Evolutionary conservation across 2,888 invertebrate species (phyloP).

Genomic region (Formica aserva): DNA sequence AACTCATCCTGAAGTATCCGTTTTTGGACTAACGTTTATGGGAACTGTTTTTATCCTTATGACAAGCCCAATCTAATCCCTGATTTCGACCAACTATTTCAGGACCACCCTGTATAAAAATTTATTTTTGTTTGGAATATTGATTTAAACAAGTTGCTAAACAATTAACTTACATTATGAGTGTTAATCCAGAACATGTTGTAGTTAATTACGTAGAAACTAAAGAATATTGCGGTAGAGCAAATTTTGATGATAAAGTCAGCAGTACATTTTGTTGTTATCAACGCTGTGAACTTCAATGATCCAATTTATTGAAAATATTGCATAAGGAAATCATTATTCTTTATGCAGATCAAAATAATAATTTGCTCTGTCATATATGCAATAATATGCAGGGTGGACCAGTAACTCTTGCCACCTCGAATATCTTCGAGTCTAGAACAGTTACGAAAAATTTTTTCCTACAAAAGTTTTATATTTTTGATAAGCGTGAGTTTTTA

Average conservation of each 20-base stretch:
- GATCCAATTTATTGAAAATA: not conserved
- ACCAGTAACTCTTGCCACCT: too few relatives aligned
- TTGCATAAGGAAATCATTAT: not conserved
- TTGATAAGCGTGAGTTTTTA: too few relatives aligned
- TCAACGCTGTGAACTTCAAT: conserved; percentile 5
- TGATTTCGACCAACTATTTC: too few relatives aligned
- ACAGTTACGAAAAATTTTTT: too few relatives aligned
- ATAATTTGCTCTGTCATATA: not conserved
- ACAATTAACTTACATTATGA: not conserved
- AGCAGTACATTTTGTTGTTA: not conserved
- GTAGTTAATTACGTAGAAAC: not conserved
- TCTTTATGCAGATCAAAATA: not conserved
- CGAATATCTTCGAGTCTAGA: too few relatives aligned
- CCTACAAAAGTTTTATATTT: too few relatives aligned
- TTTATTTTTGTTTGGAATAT: too few relatives aligned
- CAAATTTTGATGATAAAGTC: not conserved
- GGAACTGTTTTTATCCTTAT: too few relatives aligned
- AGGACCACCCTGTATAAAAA: not conserved
- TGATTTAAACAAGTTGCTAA: not conserved
- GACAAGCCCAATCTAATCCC: too few relatives aligned
- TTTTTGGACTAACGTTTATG: too few relatives aligned
- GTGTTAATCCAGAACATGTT: not conserved
- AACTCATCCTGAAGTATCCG: too few relatives aligned
- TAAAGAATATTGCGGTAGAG: not conserved
- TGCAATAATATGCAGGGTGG: not conserved